Conservation (phyloP, 2,797 vertebrate species). For the Myotis myotis region DNA sequence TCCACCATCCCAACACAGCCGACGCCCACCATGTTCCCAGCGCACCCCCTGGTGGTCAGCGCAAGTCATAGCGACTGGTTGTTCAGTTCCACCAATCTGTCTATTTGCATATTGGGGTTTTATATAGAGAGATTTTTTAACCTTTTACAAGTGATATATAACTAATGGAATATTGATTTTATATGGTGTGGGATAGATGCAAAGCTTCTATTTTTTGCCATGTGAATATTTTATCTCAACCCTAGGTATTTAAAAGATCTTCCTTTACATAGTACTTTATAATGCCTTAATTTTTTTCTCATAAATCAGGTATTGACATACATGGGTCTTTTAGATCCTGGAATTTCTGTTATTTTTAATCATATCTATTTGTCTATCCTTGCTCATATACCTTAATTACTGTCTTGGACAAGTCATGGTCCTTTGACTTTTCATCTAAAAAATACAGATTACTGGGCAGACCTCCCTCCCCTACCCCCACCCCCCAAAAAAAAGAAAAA, state of each 20-base stretch:
- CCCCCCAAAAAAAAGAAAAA: background rate
- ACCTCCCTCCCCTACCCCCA: background rate
- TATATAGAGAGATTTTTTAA: background rate
- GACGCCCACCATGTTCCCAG: too few species aligned
- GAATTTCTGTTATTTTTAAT: background rate
- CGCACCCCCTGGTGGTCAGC: too few species aligned
- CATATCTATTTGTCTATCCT: background rate
- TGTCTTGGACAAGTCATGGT: background rate
- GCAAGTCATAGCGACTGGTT: too few species aligned
- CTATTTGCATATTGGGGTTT: too few species aligned
- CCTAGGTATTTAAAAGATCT: background rate
- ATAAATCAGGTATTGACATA: background rate
- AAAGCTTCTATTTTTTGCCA: background rate
- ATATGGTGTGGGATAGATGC: background rate
- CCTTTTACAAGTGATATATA: background rate
- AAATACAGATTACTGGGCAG: background rate
- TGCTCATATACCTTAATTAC: background rate
- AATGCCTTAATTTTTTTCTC: background rate
- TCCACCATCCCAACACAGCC: too few species aligned
- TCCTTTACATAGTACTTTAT: background rate
- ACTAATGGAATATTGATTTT: background rate
- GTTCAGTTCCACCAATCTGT: too few species aligned
- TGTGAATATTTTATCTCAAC: background rate
- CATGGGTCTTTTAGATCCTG: background rate
- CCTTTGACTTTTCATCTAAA: background rate